Evolutionary conservation across 2,888 invertebrate species (phyloP).

Genomic region (Lymantria monacha): DNA sequence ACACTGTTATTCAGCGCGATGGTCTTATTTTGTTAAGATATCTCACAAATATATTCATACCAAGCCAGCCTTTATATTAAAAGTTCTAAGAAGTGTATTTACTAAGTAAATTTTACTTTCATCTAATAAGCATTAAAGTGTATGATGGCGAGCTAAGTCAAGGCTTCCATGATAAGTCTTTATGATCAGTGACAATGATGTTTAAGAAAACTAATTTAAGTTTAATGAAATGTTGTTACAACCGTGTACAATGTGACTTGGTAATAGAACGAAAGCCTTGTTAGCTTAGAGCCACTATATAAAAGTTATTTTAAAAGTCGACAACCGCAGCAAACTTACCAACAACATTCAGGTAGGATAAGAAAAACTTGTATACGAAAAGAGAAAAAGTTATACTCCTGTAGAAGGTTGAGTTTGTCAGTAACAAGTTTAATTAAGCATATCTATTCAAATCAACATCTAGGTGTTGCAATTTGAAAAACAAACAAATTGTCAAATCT

Average conservation of each 20-base stretch:
- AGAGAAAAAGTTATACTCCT: constrained; percentile 64
- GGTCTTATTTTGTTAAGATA: too few species aligned
- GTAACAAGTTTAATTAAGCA: constrained; percentile 35
- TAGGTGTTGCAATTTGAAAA: too few species aligned
- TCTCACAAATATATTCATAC: too few species aligned
- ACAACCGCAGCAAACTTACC: constrained; percentile 63
- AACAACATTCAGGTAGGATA: constrained; percentile 69
- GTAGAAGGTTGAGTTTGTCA: constrained; percentile 37
- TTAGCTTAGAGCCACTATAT: constrained; percentile 52
- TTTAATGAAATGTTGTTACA: neutral
- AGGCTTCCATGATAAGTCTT: neutral
- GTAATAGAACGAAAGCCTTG: constrained; percentile 42
- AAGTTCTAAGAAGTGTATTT: too few species aligned
- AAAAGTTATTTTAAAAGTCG: constrained; percentile 65
- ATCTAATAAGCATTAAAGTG: neutral
- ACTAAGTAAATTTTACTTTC: neutral
- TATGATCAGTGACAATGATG: neutral
- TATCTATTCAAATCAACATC: too few species aligned
- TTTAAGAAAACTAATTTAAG: neutral
- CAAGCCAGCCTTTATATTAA: too few species aligned
- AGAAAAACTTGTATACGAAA: constrained; percentile 68
- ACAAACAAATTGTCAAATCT: too few species aligned
- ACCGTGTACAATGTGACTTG: constrained; percentile 32
- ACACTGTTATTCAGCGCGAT: too few species aligned
- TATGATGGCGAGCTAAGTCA: neutral